phyloP scores from a whole-genome alignment of 2,888 invertebrate species.

The Melinopterus prodromus region DNA sequence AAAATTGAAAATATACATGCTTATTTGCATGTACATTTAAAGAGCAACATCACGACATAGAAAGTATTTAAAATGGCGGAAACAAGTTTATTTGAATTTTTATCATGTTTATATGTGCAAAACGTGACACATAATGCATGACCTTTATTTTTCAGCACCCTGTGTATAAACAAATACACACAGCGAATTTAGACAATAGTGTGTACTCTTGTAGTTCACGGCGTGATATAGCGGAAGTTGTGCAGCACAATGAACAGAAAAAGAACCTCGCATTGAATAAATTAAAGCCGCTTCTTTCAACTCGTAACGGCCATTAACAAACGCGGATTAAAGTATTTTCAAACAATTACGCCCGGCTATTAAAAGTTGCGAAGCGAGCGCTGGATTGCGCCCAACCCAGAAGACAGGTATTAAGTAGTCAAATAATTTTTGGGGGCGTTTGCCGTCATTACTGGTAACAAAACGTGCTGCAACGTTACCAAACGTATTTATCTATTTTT shows the following conservation, averaged over 20 bases:
- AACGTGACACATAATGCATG: no score
- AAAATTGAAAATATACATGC: no score
- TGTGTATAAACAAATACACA: background rate
- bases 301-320: conserved; percentile 29
- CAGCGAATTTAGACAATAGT: background rate
- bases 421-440: background rate
- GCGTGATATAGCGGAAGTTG: background rate
- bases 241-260: background rate
- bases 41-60: no score
- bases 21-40: no score
- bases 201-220: background rate
- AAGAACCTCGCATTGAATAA: background rate
- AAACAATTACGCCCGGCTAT: conserved; percentile 29
- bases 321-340: conserved; percentile 25
- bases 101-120: no score
- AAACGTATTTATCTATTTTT: background rate
- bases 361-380: background rate
- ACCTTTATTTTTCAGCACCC: no score
- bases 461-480: background rate
- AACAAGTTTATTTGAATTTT: no score
- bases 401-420: background rate
- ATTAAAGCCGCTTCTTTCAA: background rate
- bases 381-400: background rate
- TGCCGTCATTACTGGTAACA: background rate
- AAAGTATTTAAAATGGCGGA: no score